Conservation (phyloP, 1,140 invertebrate species). For the Microvelia longipes region DNA sequence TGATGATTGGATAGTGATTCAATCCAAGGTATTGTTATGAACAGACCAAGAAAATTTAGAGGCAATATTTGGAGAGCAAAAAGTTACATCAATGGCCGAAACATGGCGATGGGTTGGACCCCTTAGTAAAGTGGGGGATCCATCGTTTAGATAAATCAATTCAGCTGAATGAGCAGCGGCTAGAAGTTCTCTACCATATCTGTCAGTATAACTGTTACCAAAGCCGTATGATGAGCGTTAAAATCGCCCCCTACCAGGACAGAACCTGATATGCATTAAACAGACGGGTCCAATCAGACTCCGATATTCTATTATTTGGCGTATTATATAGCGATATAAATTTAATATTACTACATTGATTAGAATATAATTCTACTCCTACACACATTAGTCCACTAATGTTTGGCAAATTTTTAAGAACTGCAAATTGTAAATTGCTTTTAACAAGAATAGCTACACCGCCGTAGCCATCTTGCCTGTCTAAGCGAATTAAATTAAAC, state of each 20-base stretch:
- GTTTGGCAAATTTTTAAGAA: not conserved
- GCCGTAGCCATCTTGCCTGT: not conserved
- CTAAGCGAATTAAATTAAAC: not conserved
- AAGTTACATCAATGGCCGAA: not conserved
- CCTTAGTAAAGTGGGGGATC: not conserved
- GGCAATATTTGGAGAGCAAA: not conserved
- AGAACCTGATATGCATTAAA: not conserved
- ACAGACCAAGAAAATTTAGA: not conserved
- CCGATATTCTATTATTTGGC: not conserved
- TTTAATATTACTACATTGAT: not conserved
- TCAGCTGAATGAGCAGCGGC: not conserved
- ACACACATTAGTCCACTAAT: not conserved
- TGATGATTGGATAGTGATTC: not conserved
- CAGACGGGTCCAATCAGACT: not conserved
- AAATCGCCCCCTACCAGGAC: not conserved
- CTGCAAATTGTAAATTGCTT: not conserved
- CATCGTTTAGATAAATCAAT: not conserved
- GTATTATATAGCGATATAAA: not conserved
- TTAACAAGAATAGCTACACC: not conserved
- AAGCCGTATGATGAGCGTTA: not conserved
- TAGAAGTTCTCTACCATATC: not conserved
- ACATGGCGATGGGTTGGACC: not conserved
- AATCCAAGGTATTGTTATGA: not conserved
- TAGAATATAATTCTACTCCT: not conserved
- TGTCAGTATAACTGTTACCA: not conserved